Evolutionary conservation across 2,113 vertebrate genomes (phyloP), one percentile per base, ranked within the genome.

Genomic region (Benthochromis sp.): DNA sequence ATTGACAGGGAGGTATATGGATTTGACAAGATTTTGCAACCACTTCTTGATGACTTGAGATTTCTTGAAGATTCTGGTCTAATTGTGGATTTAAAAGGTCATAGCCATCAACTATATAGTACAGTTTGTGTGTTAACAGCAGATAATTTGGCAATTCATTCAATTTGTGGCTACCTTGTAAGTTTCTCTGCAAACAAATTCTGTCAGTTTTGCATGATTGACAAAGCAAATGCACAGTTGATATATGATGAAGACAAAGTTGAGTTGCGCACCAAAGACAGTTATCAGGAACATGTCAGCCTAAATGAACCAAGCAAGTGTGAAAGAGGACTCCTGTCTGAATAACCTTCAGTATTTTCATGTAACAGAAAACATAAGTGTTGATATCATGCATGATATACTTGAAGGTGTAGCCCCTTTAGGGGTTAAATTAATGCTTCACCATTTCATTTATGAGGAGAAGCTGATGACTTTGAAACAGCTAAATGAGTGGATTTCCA

Each of bases 31-130:
- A 81, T 88, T 36, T 69, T 76, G 16, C 0, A 71, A 12, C 85
- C 78, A 13, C 36, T 87, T 17, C 31, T 82, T 19, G 57, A 85
- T 19, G 82, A 87, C 38, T 61, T 88, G 36, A 13, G 12, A 83
- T 12, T n/a, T 52, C 80, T 71, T 55, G 36, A 85, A 87, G 1
- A 84, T 81, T 31, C 29, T 52, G 47, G 73, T 17, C 9, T 79
- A 29, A 79, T 3, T 52, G 10, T 31, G 50, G 31, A 31, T 31
- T 53, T 54, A n/a, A 29, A 86, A 19, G 76, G 71, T 31, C 83
- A 85, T 21, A 66, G 8, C 9, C 17, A 40, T 24, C 13, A 40
- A 24, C 78, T 88, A 12, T 21, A 71, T 81, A 9, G 40, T 19
- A 8, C 47, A 8, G 47, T 50, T 9, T 50, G 17, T 50, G 47